These are phyloP conservation scores for Crenichthys baileyi DNA, from an alignment of 2,797 vertebrate species.

Conservation along the genomic window DNA sequence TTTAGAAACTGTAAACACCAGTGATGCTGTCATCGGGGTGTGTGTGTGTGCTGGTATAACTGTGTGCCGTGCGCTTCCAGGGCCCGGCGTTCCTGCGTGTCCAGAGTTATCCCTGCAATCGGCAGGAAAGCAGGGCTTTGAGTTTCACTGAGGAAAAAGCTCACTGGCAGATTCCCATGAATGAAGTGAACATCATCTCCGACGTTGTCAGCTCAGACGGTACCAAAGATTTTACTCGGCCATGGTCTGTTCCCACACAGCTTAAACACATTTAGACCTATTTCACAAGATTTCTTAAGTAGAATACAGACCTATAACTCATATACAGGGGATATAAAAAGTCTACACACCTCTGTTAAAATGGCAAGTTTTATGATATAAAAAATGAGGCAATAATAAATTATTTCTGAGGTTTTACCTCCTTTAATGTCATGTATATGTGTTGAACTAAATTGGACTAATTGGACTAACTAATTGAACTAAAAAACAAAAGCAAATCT, in stretches of 20 bases:
- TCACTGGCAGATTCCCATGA: slow-evolving; percentile 92
- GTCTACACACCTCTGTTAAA: not conserved
- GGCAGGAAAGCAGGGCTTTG: slow-evolving; percentile 87
- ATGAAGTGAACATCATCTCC: slow-evolving; percentile 91
- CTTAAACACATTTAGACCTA: too few relatives aligned
- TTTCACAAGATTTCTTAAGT: not conserved
- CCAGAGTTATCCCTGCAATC: slow-evolving; percentile 85
- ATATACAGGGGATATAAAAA: not conserved
- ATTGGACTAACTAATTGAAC: too few relatives aligned
- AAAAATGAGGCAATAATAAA: not conserved
- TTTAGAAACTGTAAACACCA: not conserved
- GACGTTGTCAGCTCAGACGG: slow-evolving; percentile 87
- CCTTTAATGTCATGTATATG: not conserved
- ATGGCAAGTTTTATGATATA: not conserved
- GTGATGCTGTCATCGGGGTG: not conserved
- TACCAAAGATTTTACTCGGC: slow-evolving; percentile 58
- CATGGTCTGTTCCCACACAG: slow-evolving; percentile 6
- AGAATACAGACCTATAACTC: not conserved
- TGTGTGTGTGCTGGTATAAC: not conserved
- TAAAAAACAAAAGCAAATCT: too few relatives aligned
- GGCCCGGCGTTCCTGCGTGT: slow-evolving; percentile 90
- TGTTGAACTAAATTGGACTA: too few relatives aligned
- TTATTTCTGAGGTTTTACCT: not conserved
- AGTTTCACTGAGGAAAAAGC: slow-evolving; percentile 91
- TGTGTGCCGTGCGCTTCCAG: slow-evolving; percentile 69